Evolutionary conservation across 2,888 invertebrate genomes (phyloP).

Genomic region (Orthonevra nobilis): DNA sequence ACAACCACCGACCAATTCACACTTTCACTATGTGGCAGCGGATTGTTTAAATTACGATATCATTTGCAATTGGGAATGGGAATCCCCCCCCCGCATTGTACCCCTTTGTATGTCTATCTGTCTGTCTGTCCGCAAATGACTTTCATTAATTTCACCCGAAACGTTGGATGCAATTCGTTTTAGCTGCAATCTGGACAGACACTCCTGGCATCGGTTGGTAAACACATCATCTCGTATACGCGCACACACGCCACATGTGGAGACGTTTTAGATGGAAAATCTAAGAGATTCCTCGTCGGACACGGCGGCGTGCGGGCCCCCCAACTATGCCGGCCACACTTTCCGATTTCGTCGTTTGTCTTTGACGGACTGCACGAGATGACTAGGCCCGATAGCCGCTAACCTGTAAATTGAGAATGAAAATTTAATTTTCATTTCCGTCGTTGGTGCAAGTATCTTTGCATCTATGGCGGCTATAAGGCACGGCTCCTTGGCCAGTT

Average conservation of each 20-base stretch:
- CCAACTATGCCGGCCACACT: conserved; percentile 38
- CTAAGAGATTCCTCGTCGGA: conserved; percentile 49
- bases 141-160: conserved; percentile 68
- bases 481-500: conserved; percentile 31
- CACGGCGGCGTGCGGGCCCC: conserved; percentile 37
- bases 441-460: conserved; percentile 34
- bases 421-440: conserved; percentile 65
- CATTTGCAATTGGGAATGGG: conserved; percentile 61
- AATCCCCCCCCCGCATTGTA: background rate
- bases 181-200: conserved; percentile 24
- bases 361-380: conserved; percentile 51
- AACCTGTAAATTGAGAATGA: conserved; percentile 64
- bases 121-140: conserved; percentile 51
- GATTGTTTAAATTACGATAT: conserved; percentile 58
- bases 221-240: conserved; percentile 9
- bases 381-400: conserved; percentile 36
- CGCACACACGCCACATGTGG: conserved; percentile 48
- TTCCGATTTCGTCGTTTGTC: conserved; percentile 25
- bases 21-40: conserved; percentile 56
- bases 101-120: conserved; percentile 29
- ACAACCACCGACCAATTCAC: conserved; percentile 56
- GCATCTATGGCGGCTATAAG: conserved; percentile 33
- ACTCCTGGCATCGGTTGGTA: conserved; percentile 23
- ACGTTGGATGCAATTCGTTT: conserved; percentile 62
- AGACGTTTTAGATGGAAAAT: conserved; percentile 29